phyloP scores from a whole-genome alignment of 2,797 vertebrate genomes.

The Artibeus jamaicensis region DNA sequence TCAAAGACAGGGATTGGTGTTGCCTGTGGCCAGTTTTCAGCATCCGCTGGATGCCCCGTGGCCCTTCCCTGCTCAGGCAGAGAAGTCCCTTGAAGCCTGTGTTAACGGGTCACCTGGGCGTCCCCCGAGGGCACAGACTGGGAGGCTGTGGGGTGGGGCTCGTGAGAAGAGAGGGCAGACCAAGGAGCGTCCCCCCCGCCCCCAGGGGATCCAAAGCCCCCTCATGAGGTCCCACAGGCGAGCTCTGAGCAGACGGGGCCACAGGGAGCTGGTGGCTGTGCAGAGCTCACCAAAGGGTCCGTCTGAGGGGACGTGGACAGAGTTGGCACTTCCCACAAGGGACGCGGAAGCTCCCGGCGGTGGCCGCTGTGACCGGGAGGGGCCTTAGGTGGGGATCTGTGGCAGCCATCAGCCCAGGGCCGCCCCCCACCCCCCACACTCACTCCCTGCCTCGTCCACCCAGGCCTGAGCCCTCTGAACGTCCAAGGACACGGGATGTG shows the following conservation, averaged over 20 bases:
- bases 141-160: too few species aligned
- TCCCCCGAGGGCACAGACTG: too few species aligned
- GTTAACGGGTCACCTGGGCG: too few species aligned
- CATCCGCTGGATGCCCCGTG: too few species aligned
- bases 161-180: not conserved
- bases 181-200: fast-evolving
- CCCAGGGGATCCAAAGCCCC: fast-evolving
- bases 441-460: too few species aligned
- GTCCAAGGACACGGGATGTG: not conserved
- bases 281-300: not conserved
- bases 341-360: not conserved
- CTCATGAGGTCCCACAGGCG: fast-evolving
- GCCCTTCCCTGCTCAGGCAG: too few species aligned
- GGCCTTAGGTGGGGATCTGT: not conserved
- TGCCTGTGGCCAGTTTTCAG: too few species aligned
- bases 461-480: fast-evolving
- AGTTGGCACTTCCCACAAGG: not conserved
- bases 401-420: too few species aligned
- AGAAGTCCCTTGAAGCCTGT: not conserved
- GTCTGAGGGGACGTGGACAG: fast-evolving
- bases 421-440: fast-evolving
- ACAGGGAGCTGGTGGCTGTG: too few species aligned
- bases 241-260: too few species aligned
- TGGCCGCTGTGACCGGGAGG: fast-evolving
- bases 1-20: too few species aligned